Conservation (phyloP, 2,888 invertebrate genomes). For the Suillia variegata region DNA sequence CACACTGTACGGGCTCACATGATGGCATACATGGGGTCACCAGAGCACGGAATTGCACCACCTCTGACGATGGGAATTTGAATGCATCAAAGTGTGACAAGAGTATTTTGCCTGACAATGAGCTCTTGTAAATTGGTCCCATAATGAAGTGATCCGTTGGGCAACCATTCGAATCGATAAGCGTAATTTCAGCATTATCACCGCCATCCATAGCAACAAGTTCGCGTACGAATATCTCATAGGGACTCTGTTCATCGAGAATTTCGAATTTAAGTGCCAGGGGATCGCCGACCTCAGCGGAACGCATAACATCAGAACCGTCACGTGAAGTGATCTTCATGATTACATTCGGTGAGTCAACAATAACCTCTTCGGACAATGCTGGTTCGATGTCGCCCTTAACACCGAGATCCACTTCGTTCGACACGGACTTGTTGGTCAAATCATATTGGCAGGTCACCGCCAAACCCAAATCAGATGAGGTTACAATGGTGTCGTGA, state of each 20-base stretch:
- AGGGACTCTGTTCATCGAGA: conserved; percentile 89
- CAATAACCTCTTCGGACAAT: conserved; percentile 86
- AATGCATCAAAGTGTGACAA: conserved; percentile 93
- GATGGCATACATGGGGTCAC: conserved; percentile 93
- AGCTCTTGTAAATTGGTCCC: conserved; percentile 87
- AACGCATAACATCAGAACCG: conserved; percentile 81
- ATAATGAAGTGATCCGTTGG: conserved; percentile 94
- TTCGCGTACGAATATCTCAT: conserved; percentile 94
- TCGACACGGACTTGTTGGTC: conserved; percentile 90
- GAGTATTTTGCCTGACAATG: conserved; percentile 78
- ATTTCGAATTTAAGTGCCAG: conserved; percentile 90
- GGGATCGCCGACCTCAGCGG: conserved; percentile 92
- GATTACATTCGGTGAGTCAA: conserved; percentile 92
- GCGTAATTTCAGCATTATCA: conserved; percentile 88
- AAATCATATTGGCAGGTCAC: conserved; percentile 93
- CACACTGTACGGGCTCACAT: conserved; percentile 91
- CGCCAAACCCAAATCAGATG: conserved; percentile 87
- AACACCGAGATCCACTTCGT: conserved; percentile 86
- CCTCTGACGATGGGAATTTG: conserved; percentile 94
- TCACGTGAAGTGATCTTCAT: conserved; percentile 90
- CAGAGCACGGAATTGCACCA: conserved; percentile 93
- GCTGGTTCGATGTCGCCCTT: conserved; percentile 85
- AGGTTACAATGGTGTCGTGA: conserved; percentile 92
- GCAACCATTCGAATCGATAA: conserved; percentile 90
- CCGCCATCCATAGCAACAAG: conserved; percentile 93